These are phyloP conservation scores for Apodemia mormo DNA, from an alignment of 2,888 invertebrate genomes.

Conservation along the genomic window DNA sequence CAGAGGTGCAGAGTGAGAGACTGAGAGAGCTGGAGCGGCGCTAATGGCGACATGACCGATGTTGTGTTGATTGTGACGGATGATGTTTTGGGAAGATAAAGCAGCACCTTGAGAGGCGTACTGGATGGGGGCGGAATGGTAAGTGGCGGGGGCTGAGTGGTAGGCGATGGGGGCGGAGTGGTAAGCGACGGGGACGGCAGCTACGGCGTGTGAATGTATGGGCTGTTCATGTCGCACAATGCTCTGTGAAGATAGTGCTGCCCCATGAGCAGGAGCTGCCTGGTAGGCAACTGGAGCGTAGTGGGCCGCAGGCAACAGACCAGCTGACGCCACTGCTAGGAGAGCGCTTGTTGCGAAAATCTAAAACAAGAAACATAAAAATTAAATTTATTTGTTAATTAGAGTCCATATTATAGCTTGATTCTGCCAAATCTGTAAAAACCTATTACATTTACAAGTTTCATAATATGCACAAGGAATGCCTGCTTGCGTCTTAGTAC, in stretches of 20 bases:
- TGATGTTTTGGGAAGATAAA: background rate
- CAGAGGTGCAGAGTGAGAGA: conserved; percentile 43
- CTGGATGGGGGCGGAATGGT: conserved; percentile 40
- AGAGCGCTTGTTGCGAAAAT: conserved; percentile 61
- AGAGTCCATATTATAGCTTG: no score
- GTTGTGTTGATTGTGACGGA: background rate
- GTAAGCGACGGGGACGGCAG: conserved; percentile 45
- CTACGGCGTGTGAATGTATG: conserved; percentile 62
- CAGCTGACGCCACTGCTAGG: conserved; percentile 64
- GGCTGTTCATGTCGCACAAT: conserved; percentile 40
- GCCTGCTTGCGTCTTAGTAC: no score
- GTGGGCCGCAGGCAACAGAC: conserved; percentile 58
- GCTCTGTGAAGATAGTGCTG: no score
- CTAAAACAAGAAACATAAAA: conserved; percentile 43
- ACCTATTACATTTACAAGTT: no score
- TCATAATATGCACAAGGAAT: no score
- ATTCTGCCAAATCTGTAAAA: no score
- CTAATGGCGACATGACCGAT: no score
- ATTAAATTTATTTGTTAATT: background rate
- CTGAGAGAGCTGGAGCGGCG: conserved; percentile 37
- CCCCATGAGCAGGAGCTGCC: conserved; percentile 49
- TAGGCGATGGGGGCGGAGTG: conserved; percentile 38
- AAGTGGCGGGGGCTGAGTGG: conserved; percentile 37
- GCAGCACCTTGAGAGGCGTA: background rate
- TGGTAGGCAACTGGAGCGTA: conserved; percentile 51